Percentiles rank a stretch among this genome's conserved stretches.
These are phyloP conservation scores for Sebastes glaucus DNA, from an alignment of 2,797 vertebrate species.

Conservation along the genomic window DNA sequence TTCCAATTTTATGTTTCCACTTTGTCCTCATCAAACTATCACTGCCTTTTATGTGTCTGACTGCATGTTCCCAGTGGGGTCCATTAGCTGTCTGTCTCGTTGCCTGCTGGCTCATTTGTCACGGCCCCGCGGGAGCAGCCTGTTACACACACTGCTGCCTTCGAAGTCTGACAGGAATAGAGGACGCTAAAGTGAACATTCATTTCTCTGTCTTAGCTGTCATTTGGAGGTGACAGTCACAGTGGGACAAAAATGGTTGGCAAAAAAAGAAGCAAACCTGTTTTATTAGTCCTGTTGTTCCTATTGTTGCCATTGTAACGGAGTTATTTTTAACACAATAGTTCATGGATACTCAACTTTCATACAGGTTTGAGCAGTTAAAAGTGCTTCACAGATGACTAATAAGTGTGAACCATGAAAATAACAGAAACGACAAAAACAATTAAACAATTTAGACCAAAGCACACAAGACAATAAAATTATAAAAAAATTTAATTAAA, in stretches of 20 bases:
- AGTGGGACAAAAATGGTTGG: neutral
- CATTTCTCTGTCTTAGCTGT: constrained; percentile 13
- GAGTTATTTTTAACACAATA: rapidly evolving
- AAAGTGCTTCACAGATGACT: too few species aligned
- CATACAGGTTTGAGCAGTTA: too few species aligned
- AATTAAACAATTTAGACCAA: too few species aligned
- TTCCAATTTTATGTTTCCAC: constrained; percentile 42
- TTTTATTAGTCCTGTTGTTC: rapidly evolving
- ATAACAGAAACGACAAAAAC: too few species aligned
- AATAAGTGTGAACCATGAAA: too few species aligned
- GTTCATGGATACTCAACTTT: neutral
- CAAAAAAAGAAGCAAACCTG: neutral
- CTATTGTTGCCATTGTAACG: neutral
- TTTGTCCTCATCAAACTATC: constrained; percentile 59
- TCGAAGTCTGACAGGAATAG: constrained; percentile 40
- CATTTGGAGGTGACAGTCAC: constrained; percentile 20
- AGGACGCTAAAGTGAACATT: constrained; percentile 30
- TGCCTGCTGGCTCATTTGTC: constrained; percentile 75
- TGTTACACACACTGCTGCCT: constrained; percentile 65
- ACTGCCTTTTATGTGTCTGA: constrained; percentile 62
- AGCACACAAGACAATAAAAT: too few species aligned
- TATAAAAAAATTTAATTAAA: too few species aligned
- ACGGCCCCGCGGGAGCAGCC: constrained; percentile 53
- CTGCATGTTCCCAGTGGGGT: constrained; percentile 68
- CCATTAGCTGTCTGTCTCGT: constrained; percentile 74